These are phyloP conservation scores for Ectropis grisescens DNA, from an alignment of 1,140 invertebrate genomes.

Conservation along the genomic window DNA sequence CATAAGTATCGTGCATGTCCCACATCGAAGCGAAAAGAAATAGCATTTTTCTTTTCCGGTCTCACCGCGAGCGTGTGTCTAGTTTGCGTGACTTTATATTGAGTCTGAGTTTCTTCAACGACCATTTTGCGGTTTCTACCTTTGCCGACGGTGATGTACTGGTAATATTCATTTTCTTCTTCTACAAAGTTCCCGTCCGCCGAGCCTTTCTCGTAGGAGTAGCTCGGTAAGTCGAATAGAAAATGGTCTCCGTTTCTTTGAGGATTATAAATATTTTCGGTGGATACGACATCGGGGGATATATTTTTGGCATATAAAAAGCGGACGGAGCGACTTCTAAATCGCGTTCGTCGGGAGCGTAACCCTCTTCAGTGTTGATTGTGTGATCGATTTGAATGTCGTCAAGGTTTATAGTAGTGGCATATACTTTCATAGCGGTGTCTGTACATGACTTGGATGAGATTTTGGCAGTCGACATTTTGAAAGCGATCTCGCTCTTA, in stretches of 20 bases:
- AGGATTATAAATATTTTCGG: conserved; percentile 73
- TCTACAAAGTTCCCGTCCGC: conserved; percentile 69
- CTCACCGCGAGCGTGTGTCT: conserved; percentile 72
- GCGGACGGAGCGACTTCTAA: conserved; percentile 60
- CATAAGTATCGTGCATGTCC: conserved; percentile 80
- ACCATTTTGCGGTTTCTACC: conserved; percentile 74
- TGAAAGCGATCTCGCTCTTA: conserved; percentile 27
- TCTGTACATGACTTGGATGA: conserved; percentile 19
- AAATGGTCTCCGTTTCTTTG: conserved; percentile 75
- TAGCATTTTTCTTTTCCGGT: conserved; percentile 68
- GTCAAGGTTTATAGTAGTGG: conserved; percentile 59
- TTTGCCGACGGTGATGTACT: conserved; percentile 73
- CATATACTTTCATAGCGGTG: conserved; percentile 41
- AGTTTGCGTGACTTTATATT: conserved; percentile 71
- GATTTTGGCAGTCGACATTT: conserved; percentile 15
- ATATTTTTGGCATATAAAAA: conserved; percentile 60
- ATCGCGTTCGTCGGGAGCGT: conserved; percentile 20
- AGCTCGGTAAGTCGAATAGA: conserved; percentile 76
- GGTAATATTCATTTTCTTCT: conserved; percentile 75
- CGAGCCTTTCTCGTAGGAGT: conserved; percentile 72
- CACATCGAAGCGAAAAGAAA: conserved; percentile 78
- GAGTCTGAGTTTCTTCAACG: conserved; percentile 77
- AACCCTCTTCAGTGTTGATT: conserved; percentile 42
- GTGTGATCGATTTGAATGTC: conserved; percentile 62
- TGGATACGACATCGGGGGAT: conserved; percentile 42